phyloP scores from a whole-genome alignment of 2,888 invertebrate species.

The Cheilosia vernalis region DNA sequence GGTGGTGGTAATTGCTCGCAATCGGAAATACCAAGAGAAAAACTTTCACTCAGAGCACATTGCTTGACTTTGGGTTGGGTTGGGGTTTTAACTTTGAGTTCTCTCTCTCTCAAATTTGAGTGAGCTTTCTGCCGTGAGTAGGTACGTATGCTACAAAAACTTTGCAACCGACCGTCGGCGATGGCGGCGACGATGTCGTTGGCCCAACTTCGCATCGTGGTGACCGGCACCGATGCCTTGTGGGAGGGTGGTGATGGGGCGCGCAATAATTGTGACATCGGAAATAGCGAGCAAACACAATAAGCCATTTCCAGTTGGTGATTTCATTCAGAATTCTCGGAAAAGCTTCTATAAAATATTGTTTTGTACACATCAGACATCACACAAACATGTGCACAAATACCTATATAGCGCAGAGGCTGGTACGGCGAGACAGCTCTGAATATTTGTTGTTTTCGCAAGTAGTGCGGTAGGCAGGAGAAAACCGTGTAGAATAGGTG shows the following conservation, averaged over 20 bases:
- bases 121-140: background rate
- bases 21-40: slow-evolving; percentile 69
- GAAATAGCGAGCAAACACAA: slow-evolving; percentile 54
- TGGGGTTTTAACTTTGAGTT: background rate
- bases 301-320: slow-evolving; percentile 70
- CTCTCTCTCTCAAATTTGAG: background rate
- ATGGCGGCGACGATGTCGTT: slow-evolving; percentile 7
- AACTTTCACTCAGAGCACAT: slow-evolving; percentile 12
- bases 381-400: background rate
- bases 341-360: slow-evolving; percentile 61
- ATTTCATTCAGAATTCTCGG: slow-evolving; percentile 72
- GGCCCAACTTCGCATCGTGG: slow-evolving; percentile 1
- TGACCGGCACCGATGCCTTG: background rate
- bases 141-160: background rate
- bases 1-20: slow-evolving; percentile 52
- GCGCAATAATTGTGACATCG: slow-evolving; percentile 70
- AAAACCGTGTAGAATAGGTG: background rate
- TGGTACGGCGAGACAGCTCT: slow-evolving; percentile 41
- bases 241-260: slow-evolving; percentile 13
- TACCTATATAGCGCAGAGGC: slow-evolving; percentile 30
- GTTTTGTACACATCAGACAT: slow-evolving; percentile 25
- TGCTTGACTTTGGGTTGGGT: background rate
- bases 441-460: background rate
- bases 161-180: background rate
- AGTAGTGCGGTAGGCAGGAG: slow-evolving; percentile 8